Percentiles rank a stretch among this genome's conserved stretches.
Evolutionary conservation across 2,113 vertebrate genomes (phyloP).

Genomic region (Cnemophilus loriae): DNA sequence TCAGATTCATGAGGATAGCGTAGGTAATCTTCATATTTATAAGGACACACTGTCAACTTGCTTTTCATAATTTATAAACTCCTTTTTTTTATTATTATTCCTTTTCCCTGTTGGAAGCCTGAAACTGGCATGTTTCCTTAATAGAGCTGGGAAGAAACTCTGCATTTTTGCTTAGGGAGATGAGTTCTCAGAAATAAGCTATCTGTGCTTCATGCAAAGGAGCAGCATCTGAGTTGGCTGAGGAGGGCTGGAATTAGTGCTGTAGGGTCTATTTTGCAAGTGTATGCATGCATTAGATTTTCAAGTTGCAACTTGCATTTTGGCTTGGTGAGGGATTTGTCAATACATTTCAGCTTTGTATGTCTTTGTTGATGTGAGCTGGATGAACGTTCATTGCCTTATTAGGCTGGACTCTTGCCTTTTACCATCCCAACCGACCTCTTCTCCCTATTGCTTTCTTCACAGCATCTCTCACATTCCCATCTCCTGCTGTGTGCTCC

Average conservation of each 20-base stretch:
- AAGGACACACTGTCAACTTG: constrained; percentile 67
- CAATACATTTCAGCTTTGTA: neutral
- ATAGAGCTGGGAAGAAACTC: neutral
- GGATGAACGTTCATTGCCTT: neutral
- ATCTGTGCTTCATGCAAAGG: neutral
- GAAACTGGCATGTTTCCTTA: constrained; percentile 45
- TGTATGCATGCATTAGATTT: neutral
- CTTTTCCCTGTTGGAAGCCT: constrained; percentile 39
- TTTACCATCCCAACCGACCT: neutral
- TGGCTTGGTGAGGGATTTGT: neutral
- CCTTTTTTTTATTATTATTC: constrained; percentile 14
- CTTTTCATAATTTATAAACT: constrained; percentile 71
- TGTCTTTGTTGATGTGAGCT: neutral
- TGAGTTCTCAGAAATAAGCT: constrained; percentile 33
- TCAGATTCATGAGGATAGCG: constrained; percentile 56
- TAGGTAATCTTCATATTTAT: constrained; percentile 71
- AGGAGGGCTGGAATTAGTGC: neutral
- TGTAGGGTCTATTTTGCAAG: constrained; percentile 18
- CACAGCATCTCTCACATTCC: neutral
- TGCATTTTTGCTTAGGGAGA: constrained; percentile 22
- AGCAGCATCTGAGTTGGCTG: neutral
- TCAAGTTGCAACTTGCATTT: constrained; percentile 21
- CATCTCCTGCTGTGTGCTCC: neutral
- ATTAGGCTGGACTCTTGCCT: neutral
- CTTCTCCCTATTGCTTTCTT: neutral